These are phyloP conservation scores for Micropoecilia bifurca DNA, from an alignment of 2,797 vertebrate genomes.

Conservation along the genomic window DNA sequence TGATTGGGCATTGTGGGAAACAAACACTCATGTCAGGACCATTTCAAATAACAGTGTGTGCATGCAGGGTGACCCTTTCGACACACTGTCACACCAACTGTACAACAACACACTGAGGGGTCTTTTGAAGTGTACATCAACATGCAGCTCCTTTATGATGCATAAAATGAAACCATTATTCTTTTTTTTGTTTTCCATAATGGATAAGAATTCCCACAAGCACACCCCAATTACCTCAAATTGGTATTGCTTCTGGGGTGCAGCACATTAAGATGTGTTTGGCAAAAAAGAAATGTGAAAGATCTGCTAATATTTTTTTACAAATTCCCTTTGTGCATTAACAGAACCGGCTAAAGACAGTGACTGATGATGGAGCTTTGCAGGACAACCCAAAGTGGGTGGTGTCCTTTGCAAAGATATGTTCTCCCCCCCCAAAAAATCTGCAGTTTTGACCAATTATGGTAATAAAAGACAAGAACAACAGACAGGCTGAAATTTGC, in stretches of 20 bases:
- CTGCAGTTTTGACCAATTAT: not conserved
- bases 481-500: not conserved
- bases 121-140: conserved; percentile 19
- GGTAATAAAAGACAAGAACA: not conserved
- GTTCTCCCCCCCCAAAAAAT: not conserved
- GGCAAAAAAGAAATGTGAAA: not conserved
- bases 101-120: conserved; percentile 1
- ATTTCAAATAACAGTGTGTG: conserved; percentile 35
- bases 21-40: conserved; percentile 35
- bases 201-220: conserved; percentile 42
- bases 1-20: conserved; percentile 51
- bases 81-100: conserved; percentile 19
- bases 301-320: not conserved
- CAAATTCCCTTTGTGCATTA: not conserved
- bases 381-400: not conserved
- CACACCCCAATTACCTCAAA: conserved; percentile 34
- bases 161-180: conserved; percentile 45
- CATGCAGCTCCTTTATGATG: conserved; percentile 35
- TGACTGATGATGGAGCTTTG: not conserved
- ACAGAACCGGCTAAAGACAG: not conserved
- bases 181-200: conserved; percentile 41
- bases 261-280: not conserved
- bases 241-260: conserved; percentile 13
- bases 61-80: conserved; percentile 42
- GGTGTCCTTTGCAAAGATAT: not conserved